Percentiles rank a stretch among this genome's conserved stretches.
phyloP scores from a whole-genome alignment of 2,888 invertebrate genomes.

The Pristionchus mayeri region DNA sequence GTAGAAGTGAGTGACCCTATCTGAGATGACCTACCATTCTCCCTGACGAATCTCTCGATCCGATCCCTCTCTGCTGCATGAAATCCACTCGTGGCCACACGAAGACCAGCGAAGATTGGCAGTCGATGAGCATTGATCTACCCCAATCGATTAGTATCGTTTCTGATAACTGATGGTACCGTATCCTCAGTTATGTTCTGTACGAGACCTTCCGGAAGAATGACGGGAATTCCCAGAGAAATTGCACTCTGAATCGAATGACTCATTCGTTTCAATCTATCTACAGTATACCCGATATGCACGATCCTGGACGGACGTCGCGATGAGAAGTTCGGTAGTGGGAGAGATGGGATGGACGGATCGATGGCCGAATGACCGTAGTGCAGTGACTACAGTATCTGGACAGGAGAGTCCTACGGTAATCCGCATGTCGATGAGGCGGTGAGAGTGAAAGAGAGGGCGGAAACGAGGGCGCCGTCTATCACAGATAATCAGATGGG shows the following conservation, averaged over 20 bases:
- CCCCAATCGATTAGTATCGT: background rate
- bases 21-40: background rate
- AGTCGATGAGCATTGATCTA: background rate
- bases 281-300: constrained; percentile 42
- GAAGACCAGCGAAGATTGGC: constrained; percentile 31
- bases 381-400: background rate
- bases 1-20: background rate
- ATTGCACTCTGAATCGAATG: background rate
- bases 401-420: constrained; percentile 43
- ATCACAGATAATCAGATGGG: constrained; percentile 9
- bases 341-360: constrained; percentile 9
- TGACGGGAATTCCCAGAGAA: constrained; percentile 43
- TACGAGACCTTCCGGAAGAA: background rate
- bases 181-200: constrained; percentile 19
- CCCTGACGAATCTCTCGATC: background rate
- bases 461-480: constrained; percentile 27
- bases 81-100: background rate
- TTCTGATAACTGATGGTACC: background rate
- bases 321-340: background rate
- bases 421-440: constrained; percentile 15
- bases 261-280: background rate
- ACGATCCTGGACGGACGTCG: constrained; percentile 36
- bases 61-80: constrained; percentile 1
- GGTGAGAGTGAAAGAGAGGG: background rate
- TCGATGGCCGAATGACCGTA: constrained; percentile 32